A percentile compares a stretch with the other conserved stretches of the same genome.
Conservation (phyloP, 1,140 invertebrate genomes). For the Bathynomus jamesi region DNA sequence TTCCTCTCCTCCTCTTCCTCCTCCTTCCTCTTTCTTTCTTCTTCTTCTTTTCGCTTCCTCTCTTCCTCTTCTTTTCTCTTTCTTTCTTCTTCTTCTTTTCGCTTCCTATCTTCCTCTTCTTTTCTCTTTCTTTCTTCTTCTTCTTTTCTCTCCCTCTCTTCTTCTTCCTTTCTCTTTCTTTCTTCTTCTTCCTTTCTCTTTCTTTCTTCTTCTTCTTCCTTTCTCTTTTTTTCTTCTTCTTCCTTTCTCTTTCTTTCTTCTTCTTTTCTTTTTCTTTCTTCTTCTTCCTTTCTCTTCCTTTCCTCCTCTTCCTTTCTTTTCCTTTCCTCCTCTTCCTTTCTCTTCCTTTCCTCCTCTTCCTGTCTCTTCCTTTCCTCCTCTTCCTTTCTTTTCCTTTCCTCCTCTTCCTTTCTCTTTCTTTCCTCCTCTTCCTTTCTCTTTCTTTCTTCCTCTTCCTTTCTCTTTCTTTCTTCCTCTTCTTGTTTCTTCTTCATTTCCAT, state of each 20-base stretch:
- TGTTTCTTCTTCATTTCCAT: neutral
- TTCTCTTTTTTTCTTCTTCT: neutral
- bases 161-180: neutral
- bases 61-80: neutral
- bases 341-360: neutral
- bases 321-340: neutral
- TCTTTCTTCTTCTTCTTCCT: neutral
- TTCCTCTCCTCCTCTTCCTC: neutral
- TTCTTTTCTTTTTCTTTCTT: neutral
- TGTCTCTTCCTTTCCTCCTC: neutral
- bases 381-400: neutral
- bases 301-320: neutral
- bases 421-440: neutral
- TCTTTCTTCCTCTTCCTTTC: neutral
- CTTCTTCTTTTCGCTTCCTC: neutral
- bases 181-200: neutral
- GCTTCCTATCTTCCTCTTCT: neutral
- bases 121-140: neutral
- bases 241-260: neutral
- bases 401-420: neutral
- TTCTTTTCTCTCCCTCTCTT: neutral
- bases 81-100: neutral
- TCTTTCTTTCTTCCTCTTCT: neutral
- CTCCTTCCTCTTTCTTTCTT: neutral
- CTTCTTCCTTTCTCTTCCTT: neutral